Evolutionary conservation across 2,113 vertebrate genomes (phyloP).

Genomic region (Accipiter cooperii): DNA sequence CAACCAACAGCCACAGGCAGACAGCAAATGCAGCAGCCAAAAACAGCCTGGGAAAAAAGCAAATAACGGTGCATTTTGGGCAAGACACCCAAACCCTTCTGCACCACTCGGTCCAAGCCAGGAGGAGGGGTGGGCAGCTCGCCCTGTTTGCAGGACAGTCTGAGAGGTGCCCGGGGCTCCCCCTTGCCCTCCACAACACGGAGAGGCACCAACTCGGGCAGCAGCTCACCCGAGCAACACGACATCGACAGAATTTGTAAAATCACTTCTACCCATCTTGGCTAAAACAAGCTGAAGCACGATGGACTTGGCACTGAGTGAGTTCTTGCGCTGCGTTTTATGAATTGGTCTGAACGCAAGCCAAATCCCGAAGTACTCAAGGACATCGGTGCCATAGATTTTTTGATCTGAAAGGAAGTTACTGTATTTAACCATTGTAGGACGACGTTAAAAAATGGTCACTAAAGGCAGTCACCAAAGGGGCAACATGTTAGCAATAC

Average conservation of each 20-base stretch:
- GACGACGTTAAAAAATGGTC: neutral
- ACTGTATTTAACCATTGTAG: neutral
- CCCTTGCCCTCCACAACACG: fast-evolving
- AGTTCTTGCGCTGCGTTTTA: neutral
- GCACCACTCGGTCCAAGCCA: neutral
- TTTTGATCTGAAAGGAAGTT: neutral
- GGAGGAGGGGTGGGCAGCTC: neutral
- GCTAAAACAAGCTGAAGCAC: neutral
- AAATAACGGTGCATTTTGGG: neutral
- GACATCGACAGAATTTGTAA: neutral
- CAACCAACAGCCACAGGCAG: neutral
- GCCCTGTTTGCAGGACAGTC: neutral
- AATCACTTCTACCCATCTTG: neutral
- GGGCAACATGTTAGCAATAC: neutral
- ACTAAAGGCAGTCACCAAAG: neutral
- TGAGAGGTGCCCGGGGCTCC: neutral
- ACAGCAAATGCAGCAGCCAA: neutral
- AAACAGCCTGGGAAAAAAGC: neutral
- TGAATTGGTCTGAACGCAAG: neutral
- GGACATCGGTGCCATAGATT: neutral
- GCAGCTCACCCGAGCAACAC: fast-evolving
- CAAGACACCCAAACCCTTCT: neutral
- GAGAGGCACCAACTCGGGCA: neutral
- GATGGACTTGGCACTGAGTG: neutral
- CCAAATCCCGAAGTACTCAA: neutral